These are phyloP conservation scores for Rotaria sp. DNA, from an alignment of 2,888 invertebrate species.

Conservation along the genomic window DNA sequence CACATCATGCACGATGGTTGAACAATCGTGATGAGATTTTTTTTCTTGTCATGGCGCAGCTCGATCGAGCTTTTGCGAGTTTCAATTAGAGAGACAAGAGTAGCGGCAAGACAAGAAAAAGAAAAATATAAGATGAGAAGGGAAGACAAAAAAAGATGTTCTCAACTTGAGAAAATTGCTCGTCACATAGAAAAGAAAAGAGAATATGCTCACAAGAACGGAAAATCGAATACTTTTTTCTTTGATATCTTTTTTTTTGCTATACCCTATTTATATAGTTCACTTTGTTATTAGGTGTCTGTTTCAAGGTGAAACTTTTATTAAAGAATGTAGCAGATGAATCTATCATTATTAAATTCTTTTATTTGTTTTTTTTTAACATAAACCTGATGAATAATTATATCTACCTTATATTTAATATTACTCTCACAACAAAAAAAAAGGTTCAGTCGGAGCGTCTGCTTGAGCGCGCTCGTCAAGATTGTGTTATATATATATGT, in stretches of 20 bases:
- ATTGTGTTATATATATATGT: not conserved
- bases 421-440: not conserved
- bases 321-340: not conserved
- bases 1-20: not conserved
- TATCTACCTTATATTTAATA: not conserved
- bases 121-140: not conserved
- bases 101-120: not conserved
- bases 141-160: not conserved
- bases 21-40: conserved; percentile 2
- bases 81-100: not conserved
- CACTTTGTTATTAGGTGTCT: not conserved
- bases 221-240: not conserved
- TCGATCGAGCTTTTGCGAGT: not conserved
- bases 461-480: not conserved
- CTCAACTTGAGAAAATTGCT: not conserved
- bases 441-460: not conserved
- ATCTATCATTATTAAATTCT: not conserved
- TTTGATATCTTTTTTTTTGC: not conserved
- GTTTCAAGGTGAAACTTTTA: not conserved
- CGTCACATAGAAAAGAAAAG: not conserved
- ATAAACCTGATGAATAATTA: not conserved
- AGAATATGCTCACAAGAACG: not conserved
- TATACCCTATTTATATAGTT: not conserved
- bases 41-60: not conserved
- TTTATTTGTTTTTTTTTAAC: not conserved